phyloP scores from a whole-genome alignment of 2,797 vertebrate genomes.

The Sparus aurata region DNA sequence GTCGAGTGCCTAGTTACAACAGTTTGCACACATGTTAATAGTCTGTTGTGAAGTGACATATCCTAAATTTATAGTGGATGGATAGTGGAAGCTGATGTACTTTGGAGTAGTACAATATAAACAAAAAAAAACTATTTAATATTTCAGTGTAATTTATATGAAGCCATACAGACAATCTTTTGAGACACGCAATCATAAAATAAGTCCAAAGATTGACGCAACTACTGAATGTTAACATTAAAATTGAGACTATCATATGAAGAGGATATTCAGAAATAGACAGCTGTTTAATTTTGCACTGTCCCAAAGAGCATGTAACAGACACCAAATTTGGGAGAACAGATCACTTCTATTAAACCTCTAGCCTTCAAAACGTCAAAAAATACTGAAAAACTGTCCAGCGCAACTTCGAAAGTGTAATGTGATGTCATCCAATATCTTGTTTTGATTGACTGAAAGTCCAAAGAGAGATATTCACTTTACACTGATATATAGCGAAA shows the following conservation, averaged over 20 bases:
- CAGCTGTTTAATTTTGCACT: conserved; percentile 31
- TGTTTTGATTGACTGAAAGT: not conserved
- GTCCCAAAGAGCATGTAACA: conserved; percentile 17
- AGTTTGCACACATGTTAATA: conserved; percentile 57
- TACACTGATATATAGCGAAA: not conserved
- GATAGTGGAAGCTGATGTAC: conserved; percentile 23
- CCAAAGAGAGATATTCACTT: not conserved
- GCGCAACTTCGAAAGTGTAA: not conserved
- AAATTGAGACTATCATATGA: conserved; percentile 24
- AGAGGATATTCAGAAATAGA: conserved; percentile 19
- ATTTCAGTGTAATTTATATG: conserved; percentile 59
- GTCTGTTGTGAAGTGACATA: conserved; percentile 51
- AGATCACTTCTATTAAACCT: not conserved
- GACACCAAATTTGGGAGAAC: conserved; percentile 1
- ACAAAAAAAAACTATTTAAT: conserved; percentile 58
- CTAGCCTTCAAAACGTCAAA: not conserved
- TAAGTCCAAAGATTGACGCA: conserved; percentile 72
- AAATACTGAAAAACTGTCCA: not conserved
- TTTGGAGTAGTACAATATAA: conserved; percentile 42
- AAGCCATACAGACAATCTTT: conserved; percentile 81
- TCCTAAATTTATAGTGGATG: conserved; percentile 33
- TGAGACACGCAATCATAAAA: conserved; percentile 56
- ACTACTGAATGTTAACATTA: conserved; percentile 76
- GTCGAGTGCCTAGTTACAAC: conserved; percentile 62
- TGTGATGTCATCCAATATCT: not conserved